Evolutionary conservation across 64 coral and sea anemone species (phyloP).

Genomic region (Pachyseris speciosa): DNA sequence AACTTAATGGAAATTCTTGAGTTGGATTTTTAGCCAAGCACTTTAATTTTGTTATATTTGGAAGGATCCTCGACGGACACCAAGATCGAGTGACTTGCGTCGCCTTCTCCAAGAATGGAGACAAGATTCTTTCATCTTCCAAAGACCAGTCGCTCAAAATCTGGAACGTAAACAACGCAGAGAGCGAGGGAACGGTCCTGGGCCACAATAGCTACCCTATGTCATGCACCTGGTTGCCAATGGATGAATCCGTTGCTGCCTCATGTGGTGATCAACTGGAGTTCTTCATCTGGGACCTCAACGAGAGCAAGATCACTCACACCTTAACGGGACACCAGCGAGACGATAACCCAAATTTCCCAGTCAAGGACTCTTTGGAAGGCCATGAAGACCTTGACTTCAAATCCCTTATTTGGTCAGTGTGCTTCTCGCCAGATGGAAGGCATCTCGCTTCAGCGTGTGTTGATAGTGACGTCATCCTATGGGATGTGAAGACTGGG

Average conservation of each 20-base stretch:
- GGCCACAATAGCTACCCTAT: constrained; percentile 44
- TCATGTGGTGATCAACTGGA: constrained; percentile 56
- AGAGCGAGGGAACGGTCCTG: neutral
- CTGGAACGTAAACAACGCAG: constrained; percentile 34
- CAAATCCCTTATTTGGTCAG: constrained; percentile 63
- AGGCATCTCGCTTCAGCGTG: constrained; percentile 44
- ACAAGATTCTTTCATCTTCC: constrained; percentile 33
- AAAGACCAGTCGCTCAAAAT: constrained; percentile 50
- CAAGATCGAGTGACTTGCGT: constrained; percentile 53
- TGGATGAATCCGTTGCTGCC: constrained; percentile 46
- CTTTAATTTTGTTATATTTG: neutral
- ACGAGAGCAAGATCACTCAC: neutral
- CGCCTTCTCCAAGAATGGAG: constrained; percentile 31
- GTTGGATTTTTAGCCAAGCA: no score
- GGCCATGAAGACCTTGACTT: constrained; percentile 16
- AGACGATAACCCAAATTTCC: constrained; percentile 48
- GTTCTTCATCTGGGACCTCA: constrained; percentile 57
- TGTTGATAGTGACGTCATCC: constrained; percentile 17
- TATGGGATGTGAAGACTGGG: constrained; percentile 46
- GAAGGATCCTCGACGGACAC: constrained; percentile 36
- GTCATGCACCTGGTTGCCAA: constrained; percentile 50
- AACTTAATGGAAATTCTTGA: no score
- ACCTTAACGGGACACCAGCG: constrained; percentile 22
- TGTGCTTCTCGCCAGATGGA: constrained; percentile 61
- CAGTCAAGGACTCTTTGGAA: constrained; percentile 19